Conservation (phyloP, 1,140 invertebrate genomes). For the Drosophila nasuta region DNA sequence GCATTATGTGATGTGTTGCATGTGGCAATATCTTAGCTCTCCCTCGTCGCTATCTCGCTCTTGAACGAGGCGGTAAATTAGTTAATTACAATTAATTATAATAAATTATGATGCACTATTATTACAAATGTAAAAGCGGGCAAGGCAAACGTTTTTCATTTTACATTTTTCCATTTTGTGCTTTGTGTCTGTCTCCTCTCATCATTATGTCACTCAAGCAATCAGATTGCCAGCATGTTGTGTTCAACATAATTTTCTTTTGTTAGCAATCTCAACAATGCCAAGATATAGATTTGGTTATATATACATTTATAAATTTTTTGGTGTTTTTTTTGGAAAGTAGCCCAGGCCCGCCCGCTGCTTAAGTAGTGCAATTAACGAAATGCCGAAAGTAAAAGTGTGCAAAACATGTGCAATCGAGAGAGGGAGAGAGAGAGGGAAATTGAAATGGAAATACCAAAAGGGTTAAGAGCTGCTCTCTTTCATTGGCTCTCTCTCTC, state of each 20-base stretch:
- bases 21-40: neutral
- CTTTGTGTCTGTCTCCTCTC: neutral
- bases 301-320: neutral
- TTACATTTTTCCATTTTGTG: too few relatives aligned
- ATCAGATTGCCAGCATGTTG: conserved; percentile 50
- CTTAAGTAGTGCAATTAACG: conserved; percentile 73
- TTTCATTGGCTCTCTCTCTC: neutral
- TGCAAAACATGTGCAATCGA: conserved; percentile 2
- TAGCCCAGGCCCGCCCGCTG: conserved; percentile 65
- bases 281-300: conserved; percentile 10
- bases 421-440: neutral
- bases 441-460: neutral
- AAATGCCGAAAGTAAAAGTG: conserved; percentile 72
- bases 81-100: conserved; percentile 68
- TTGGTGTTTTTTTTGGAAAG: conserved; percentile 58
- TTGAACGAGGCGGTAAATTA: conserved; percentile 57
- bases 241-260: conserved; percentile 40
- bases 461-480: conserved; percentile 15
- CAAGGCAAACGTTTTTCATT: neutral
- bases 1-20: conserved; percentile 6
- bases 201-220: conserved; percentile 63
- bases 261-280: conserved; percentile 32
- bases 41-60: neutral
- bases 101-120: conserved; percentile 53
- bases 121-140: conserved; percentile 20